phyloP scores from a whole-genome alignment of 2,888 invertebrate genomes.

The Protodeltote pygarga region DNA sequence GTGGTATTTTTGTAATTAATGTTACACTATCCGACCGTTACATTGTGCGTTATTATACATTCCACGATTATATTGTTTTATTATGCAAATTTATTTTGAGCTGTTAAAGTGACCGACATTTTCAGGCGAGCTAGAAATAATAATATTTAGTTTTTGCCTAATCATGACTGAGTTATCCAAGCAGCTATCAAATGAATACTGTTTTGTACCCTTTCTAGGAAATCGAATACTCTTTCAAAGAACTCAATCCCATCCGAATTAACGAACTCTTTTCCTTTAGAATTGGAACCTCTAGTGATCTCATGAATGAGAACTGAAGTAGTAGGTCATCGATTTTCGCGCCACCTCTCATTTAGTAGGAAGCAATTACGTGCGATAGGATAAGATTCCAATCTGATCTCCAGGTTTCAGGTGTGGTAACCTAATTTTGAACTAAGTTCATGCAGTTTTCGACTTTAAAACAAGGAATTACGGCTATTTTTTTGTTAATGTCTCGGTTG shows the following conservation, averaged over 20 bases:
- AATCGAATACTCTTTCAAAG: no score
- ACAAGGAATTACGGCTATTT: no score
- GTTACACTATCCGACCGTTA: slow-evolving; percentile 52
- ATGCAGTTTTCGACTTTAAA: no score
- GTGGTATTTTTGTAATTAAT: slow-evolving; percentile 64
- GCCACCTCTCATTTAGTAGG: slow-evolving; percentile 20
- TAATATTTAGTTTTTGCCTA: slow-evolving; percentile 13
- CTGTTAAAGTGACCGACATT: slow-evolving; percentile 18
- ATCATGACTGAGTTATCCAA: no score
- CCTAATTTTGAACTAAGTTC: no score
- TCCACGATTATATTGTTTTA: slow-evolving; percentile 57
- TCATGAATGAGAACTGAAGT: slow-evolving; percentile 24
- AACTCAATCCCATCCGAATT: no score
- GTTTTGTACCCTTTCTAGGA: no score
- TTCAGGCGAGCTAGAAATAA: background rate
- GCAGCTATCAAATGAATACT: no score
- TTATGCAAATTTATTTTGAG: slow-evolving; percentile 46
- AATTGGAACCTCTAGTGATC: no score
- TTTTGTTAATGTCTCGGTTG: no score
- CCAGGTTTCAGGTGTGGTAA: no score
- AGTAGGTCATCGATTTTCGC: slow-evolving; percentile 26
- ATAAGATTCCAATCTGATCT: slow-evolving; percentile 22
- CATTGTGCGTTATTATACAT: slow-evolving; percentile 53
- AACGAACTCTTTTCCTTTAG: slow-evolving; percentile 8
- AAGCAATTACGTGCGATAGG: slow-evolving; percentile 32